Evolutionary conservation across 2,888 invertebrate genomes (phyloP).

Genomic region (Artemia sp.): DNA sequence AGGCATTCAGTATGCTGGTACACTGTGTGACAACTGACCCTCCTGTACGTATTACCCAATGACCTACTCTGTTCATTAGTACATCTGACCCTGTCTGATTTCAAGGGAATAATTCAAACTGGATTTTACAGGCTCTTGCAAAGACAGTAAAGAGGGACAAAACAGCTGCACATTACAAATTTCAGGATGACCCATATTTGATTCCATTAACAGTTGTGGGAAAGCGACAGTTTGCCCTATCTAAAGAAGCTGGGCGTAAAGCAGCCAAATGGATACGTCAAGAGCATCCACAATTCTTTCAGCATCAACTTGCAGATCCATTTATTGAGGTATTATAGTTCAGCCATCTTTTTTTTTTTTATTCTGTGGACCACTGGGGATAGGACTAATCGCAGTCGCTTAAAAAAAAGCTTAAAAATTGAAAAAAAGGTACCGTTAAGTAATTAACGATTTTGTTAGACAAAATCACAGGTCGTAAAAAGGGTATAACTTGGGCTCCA

Average conservation of each 20-base stretch:
- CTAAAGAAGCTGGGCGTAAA: slow-evolving; percentile 68
- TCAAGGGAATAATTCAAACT: background rate
- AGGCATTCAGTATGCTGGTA: too few species aligned
- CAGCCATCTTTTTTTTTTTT: too few species aligned
- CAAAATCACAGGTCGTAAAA: too few species aligned
- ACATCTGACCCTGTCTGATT: too few species aligned
- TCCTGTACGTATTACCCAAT: too few species aligned
- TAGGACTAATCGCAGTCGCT: too few species aligned
- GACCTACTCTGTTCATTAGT: too few species aligned
- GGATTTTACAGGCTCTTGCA: slow-evolving; percentile 43
- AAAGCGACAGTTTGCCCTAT: slow-evolving; percentile 55
- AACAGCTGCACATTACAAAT: slow-evolving; percentile 74
- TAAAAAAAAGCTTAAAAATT: background rate
- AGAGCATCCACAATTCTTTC: slow-evolving; percentile 51
- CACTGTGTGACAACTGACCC: too few species aligned
- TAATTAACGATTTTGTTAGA: too few species aligned
- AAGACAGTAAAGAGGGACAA: slow-evolving; percentile 59
- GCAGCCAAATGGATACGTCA: slow-evolving; percentile 66
- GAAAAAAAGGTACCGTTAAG: too few species aligned
- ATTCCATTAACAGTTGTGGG: slow-evolving; percentile 52
- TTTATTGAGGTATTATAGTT: slow-evolving; percentile 37
- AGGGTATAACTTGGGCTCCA: too few species aligned
- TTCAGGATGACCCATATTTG: slow-evolving; percentile 76
- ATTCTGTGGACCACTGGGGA: too few species aligned
- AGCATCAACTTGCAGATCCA: slow-evolving; percentile 45